Percentiles rank a stretch among this genome's conserved stretches.
Conservation (phyloP, 2,888 invertebrate genomes). For the Chironomus riparius region DNA sequence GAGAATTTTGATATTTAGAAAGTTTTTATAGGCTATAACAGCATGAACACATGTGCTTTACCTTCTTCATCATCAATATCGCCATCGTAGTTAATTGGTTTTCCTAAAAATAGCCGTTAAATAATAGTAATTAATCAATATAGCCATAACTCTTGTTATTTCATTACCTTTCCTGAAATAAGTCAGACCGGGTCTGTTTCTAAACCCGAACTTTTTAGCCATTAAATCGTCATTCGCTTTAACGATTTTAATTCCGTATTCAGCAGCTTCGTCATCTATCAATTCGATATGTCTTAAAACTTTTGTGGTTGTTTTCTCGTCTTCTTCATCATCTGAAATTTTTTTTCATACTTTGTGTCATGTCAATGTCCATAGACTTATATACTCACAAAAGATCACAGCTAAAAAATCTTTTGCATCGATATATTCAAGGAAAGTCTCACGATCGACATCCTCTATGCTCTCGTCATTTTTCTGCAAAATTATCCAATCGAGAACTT, state of each 20-base stretch:
- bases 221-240: constrained; percentile 80
- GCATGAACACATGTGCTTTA: constrained; percentile 42
- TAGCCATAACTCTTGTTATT: not conserved
- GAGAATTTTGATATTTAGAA: constrained; percentile 38
- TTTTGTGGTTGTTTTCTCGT: constrained; percentile 68
- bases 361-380: constrained; percentile 27
- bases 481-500: constrained; percentile 84
- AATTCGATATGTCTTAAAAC: constrained; percentile 78
- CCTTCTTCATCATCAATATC: constrained; percentile 81
- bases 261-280: constrained; percentile 84
- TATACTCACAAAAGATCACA: constrained; percentile 77
- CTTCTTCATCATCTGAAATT: constrained; percentile 54
- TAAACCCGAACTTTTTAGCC: constrained; percentile 87
- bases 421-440: constrained; percentile 72
- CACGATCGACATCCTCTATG: constrained; percentile 80
- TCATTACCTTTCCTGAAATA: constrained; percentile 69
- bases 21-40: not conserved
- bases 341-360: not conserved
- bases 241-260: constrained; percentile 84
- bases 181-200: constrained; percentile 82
- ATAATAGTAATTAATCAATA: not conserved
- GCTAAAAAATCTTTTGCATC: constrained; percentile 85
- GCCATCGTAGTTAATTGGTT: constrained; percentile 84
- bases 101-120: constrained; percentile 39
- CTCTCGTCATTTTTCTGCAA: constrained; percentile 86